A percentile compares a stretch with the other conserved stretches of the same genome.
phyloP scores from a whole-genome alignment of 2,113 vertebrate genomes.

The Eudorcas thomsonii region DNA sequence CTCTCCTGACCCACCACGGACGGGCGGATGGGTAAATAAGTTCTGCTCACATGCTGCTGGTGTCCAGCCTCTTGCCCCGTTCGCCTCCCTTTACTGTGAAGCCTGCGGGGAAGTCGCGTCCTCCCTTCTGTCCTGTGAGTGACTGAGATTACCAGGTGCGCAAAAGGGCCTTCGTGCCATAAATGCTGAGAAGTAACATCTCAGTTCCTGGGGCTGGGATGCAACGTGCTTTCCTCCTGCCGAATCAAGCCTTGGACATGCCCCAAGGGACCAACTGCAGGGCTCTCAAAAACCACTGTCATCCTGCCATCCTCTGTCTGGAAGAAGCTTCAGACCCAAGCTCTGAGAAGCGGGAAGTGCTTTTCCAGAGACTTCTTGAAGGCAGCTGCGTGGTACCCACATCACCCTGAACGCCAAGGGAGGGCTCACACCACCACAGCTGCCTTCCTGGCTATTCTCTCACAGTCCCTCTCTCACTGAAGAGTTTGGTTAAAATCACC shows the following conservation, averaged over 20 bases:
- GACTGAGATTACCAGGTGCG: background rate
- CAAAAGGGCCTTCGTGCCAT: background rate
- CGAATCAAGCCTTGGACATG: background rate
- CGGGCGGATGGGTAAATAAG: fast-evolving
- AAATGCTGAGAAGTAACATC: background rate
- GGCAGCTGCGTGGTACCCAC: background rate
- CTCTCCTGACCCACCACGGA: background rate
- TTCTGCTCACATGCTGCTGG: too few relatives aligned
- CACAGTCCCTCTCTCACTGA: background rate
- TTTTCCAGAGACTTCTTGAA: background rate
- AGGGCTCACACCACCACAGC: background rate
- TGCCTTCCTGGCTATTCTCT: background rate
- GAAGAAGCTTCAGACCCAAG: background rate
- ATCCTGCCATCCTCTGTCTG: background rate
- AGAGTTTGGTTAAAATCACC: background rate
- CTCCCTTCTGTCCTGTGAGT: background rate
- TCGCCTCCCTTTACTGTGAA: background rate
- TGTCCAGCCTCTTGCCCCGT: background rate
- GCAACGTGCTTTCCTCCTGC: background rate
- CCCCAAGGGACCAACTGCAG: background rate
- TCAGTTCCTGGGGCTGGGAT: background rate
- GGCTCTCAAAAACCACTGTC: background rate
- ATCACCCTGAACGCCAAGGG: background rate
- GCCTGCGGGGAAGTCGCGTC: background rate
- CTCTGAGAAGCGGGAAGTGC: background rate